Percentiles rank a stretch among this genome's conserved stretches.
These are phyloP conservation scores for Yponomeuta sedellus DNA, from an alignment of 2,888 invertebrate species.

Conservation along the genomic window DNA sequence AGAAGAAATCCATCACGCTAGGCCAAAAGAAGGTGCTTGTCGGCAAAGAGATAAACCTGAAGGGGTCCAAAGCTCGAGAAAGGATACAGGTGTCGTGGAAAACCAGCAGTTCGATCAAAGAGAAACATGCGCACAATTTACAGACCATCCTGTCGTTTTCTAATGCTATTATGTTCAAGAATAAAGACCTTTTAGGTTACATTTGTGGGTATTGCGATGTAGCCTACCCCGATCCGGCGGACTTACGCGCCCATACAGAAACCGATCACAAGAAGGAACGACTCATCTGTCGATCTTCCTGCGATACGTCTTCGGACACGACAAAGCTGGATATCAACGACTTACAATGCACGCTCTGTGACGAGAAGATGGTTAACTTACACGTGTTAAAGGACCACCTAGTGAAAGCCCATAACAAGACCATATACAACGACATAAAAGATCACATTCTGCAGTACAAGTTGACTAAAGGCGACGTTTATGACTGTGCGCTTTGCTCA, in stretches of 20 bases:
- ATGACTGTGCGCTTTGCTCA: slow-evolving; percentile 53
- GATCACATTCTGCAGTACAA: slow-evolving; percentile 59
- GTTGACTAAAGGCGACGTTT: slow-evolving; percentile 50
- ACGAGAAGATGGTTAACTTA: slow-evolving; percentile 35
- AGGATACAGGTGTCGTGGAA: slow-evolving; percentile 4
- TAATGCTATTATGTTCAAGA: slow-evolving; percentile 53
- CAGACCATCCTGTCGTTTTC: slow-evolving; percentile 48
- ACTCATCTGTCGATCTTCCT: slow-evolving; percentile 37
- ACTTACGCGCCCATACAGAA: slow-evolving; percentile 39
- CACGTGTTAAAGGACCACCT: slow-evolving; percentile 42
- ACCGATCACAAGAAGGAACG: slow-evolving; percentile 39
- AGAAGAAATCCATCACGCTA: not conserved
- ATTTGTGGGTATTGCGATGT: slow-evolving; percentile 52
- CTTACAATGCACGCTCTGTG: slow-evolving; percentile 43
- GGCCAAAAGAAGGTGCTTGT: not conserved
- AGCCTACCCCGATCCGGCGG: slow-evolving; percentile 46
- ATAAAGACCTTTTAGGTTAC: slow-evolving; percentile 49
- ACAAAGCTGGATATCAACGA: slow-evolving; percentile 48
- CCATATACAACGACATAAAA: slow-evolving; percentile 47
- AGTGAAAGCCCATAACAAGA: slow-evolving; percentile 40
- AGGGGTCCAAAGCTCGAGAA: not conserved
- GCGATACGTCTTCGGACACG: slow-evolving; percentile 43
- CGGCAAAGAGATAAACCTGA: not conserved
- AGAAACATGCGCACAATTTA: slow-evolving; percentile 51
- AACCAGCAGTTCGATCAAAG: slow-evolving; percentile 30